Evolutionary conservation across 2,888 invertebrate genomes (phyloP).

Genomic region (Caenorhabditis doughertyi): DNA sequence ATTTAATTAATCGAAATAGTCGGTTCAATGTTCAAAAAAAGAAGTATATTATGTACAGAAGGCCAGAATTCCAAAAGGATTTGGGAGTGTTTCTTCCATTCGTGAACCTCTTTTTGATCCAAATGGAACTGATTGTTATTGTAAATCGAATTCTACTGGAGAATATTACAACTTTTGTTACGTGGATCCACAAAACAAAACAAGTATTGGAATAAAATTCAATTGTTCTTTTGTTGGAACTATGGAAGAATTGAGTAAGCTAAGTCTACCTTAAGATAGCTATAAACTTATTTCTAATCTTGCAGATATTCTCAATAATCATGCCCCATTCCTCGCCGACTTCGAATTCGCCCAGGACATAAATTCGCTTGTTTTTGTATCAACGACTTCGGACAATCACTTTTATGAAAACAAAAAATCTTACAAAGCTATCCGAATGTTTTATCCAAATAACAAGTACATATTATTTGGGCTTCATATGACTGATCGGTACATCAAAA

Average conservation of each 20-base stretch:
- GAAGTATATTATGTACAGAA: too few relatives aligned
- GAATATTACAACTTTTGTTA: conserved; percentile 28
- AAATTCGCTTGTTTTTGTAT: conserved; percentile 11
- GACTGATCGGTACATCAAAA: neutral
- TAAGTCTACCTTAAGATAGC: too few relatives aligned
- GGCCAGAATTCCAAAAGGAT: too few relatives aligned
- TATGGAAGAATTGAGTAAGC: conserved; percentile 19
- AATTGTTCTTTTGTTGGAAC: neutral
- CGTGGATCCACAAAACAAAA: conserved; percentile 8
- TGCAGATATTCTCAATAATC: neutral
- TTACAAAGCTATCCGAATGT: conserved; percentile 1
- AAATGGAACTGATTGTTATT: neutral
- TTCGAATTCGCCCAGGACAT: neutral
- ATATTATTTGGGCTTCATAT: conserved; percentile 20
- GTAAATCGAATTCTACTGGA: conserved; percentile 5
- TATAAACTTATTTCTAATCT: neutral
- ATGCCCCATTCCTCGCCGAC: neutral
- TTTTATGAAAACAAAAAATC: neutral
- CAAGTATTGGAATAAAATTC: conserved; percentile 19
- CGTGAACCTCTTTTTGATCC: neutral
- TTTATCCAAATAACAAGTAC: conserved; percentile 23
- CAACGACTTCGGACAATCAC: conserved; percentile 29
- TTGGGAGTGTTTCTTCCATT: too few relatives aligned
- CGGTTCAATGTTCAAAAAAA: too few relatives aligned
- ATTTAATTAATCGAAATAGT: too few relatives aligned